Evolutionary conservation across 1,140 invertebrate genomes (phyloP), one percentile per base, ranked within the genome.

Genomic region (Drosophila tani): DNA sequence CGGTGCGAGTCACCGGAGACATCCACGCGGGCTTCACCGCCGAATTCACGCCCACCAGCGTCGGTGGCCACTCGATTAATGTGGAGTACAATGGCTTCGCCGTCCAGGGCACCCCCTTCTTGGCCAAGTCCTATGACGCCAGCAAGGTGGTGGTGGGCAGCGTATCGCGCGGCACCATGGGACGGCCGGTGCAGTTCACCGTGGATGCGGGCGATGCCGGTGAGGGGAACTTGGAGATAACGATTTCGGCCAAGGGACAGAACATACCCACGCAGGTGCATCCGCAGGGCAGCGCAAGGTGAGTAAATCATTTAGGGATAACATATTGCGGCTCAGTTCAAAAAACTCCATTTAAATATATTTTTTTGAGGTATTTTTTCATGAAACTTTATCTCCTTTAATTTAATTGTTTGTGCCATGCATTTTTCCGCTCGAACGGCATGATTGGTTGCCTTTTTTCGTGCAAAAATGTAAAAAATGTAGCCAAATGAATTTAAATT

Each of bases 211-310:
- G 97, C 75, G 96, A 98, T 93, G 98, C 98, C 59, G 99, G 99
- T 15, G 99, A 99, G 94, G 99, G 99, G 41, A 99, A 99, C 93
- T 94, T 99, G 51, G 99, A 99, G 94, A 99, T 99, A 43, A 98
- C 98, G 21, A 99, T 99, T 75, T 97, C 97, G 71, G 97, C 97
- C 41, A 95, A 97, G 91, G 98, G 98, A 7, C 95, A 97, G 49
- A 99, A 98, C 91, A 98, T 99, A 78, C 98, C 98, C 17, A 99
- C 98, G 27, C 98, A 99, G 95, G 98, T 99, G n/a, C 97, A 98
- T 93, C 97, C 98, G 12, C 96, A 99, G 93, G 94, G 94, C 81
- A 95, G 94, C 94, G 94, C 94, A 86, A 93, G 92, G 92, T 93
- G 43, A 83, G 32, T 11, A 4, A 35, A 11, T 35, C 6, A 14